Conservation (phyloP, 2,113 vertebrate species). For the Amazona vittata region DNA sequence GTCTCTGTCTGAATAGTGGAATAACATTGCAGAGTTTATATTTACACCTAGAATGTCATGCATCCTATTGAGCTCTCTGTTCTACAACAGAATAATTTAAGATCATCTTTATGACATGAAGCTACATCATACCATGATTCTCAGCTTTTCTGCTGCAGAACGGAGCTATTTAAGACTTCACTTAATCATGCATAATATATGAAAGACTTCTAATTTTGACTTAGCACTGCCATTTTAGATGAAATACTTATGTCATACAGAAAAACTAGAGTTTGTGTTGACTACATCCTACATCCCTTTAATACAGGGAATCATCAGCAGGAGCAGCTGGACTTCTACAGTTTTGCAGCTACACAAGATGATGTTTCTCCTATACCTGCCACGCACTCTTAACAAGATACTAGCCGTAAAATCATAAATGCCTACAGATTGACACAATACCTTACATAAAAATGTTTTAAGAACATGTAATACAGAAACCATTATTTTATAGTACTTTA, state of each 20-base stretch:
- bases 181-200: not conserved
- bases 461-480: not conserved
- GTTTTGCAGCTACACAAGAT: not conserved
- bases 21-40: not conserved
- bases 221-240: not conserved
- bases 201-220: not conserved
- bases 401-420: not conserved
- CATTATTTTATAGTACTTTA: not conserved
- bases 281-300: not conserved
- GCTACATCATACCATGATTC: accelerated
- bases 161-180: not conserved
- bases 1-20: not conserved
- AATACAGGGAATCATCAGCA: not conserved
- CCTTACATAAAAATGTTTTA: not conserved
- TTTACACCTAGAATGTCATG: not conserved
- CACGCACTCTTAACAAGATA: not conserved
- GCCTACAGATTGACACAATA: not conserved
- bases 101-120: not conserved
- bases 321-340: not conserved
- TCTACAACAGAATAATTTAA: not conserved
- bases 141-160: not conserved
- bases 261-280: not conserved
- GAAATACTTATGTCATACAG: not conserved
- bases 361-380: not conserved
- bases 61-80: not conserved